Evolutionary conservation across 2,113 vertebrate genomes (phyloP).

Genomic region (Bettongia penicillata): DNA sequence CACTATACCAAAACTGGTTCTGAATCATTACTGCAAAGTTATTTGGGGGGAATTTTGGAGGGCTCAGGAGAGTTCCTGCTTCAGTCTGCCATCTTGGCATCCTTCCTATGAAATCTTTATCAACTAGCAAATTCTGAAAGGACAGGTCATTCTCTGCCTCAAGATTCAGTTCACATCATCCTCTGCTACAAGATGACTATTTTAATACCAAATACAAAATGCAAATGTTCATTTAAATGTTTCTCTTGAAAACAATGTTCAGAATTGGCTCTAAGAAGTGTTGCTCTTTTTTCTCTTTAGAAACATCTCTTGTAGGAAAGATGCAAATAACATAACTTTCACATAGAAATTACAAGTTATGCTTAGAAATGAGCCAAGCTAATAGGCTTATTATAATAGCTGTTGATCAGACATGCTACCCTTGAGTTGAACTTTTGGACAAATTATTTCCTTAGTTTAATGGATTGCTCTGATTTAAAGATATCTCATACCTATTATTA

Average conservation of each 20-base stretch:
- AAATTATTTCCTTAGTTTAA: neutral
- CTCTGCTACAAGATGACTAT: neutral
- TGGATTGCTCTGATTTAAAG: neutral
- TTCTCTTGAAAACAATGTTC: neutral
- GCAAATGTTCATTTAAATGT: neutral
- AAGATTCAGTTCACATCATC: neutral
- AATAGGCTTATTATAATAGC: neutral
- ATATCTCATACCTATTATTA: neutral
- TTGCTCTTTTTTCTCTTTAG: neutral
- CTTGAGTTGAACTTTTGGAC: neutral
- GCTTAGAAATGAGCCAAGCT: neutral
- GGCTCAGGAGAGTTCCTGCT: too few relatives aligned
- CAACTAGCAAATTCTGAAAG: neutral
- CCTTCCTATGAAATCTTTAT: neutral
- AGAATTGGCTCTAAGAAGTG: neutral
- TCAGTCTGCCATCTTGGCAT: too few relatives aligned
- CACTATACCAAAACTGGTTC: too few relatives aligned
- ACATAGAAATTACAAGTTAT: neutral
- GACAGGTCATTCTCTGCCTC: neutral
- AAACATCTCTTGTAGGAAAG: neutral
- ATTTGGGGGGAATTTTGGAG: too few relatives aligned
- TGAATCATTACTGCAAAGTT: too few relatives aligned
- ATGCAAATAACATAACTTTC: neutral
- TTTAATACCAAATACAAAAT: neutral
- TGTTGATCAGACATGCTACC: neutral